Conservation (phyloP, 2,113 vertebrate species). For the Hippolais icterina region DNA sequence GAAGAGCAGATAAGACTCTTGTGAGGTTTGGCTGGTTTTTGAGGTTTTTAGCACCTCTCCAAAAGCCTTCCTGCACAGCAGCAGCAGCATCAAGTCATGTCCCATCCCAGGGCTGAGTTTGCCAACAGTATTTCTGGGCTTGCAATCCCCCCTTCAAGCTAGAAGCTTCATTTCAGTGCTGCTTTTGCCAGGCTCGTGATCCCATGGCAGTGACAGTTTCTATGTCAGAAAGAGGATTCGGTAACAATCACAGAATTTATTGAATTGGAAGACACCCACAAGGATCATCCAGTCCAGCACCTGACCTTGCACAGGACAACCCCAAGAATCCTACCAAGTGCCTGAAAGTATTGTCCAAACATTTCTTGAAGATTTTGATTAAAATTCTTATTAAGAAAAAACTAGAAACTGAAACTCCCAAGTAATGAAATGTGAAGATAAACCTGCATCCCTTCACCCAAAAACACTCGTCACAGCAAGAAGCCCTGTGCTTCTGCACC, state of each 20-base stretch:
- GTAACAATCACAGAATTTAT: not conserved
- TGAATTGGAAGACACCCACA: not conserved
- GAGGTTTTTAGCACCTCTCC: not conserved
- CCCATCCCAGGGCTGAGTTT: not conserved
- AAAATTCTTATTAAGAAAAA: not conserved
- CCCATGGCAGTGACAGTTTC: not conserved
- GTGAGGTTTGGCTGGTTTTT: accelerated
- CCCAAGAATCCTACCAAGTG: not conserved
- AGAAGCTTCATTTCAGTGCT: not conserved
- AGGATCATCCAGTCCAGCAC: not conserved
- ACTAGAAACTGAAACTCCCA: not conserved
- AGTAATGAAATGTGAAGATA: not conserved
- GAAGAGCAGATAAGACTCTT: not conserved
- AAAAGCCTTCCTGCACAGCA: not conserved
- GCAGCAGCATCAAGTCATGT: not conserved
- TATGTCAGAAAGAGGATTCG: not conserved
- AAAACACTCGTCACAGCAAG: not conserved
- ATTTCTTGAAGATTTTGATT: accelerated
- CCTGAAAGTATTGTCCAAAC: accelerated
- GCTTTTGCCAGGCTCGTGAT: not conserved
- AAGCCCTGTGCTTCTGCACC: not conserved
- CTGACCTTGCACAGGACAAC: not conserved
- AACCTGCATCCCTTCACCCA: not conserved
- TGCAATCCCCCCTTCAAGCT: not conserved
- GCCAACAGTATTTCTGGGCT: not conserved